These are phyloP conservation scores for Stenodema calcarata DNA, from an alignment of 2,888 invertebrate species.

Conservation along the genomic window DNA sequence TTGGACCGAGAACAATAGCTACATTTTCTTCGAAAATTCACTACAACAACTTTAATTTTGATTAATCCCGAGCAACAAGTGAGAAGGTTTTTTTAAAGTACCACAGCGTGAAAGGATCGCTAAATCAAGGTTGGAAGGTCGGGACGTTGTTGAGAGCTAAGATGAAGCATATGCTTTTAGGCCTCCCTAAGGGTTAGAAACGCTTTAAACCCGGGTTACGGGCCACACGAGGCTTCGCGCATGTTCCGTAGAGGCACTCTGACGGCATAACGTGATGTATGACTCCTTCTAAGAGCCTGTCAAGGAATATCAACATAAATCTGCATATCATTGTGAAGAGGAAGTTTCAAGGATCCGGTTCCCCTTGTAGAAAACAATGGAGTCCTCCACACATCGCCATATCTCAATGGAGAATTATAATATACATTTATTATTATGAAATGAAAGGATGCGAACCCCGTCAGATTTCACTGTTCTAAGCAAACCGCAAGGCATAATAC, in stretches of 20 bases:
- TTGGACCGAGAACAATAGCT: too few relatives aligned
- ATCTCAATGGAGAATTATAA: not conserved
- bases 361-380: not conserved
- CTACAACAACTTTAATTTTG: too few relatives aligned
- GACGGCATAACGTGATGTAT: not conserved
- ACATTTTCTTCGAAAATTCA: too few relatives aligned
- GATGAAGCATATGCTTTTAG: not conserved
- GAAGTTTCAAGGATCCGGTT: not conserved
- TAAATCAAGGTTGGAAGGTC: not conserved
- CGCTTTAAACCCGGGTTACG: not conserved
- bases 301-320: constrained; percentile 5
- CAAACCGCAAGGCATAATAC: too few relatives aligned
- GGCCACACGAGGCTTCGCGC: not conserved
- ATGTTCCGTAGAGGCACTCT: not conserved
- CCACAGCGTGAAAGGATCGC: too few relatives aligned
- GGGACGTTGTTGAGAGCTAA: not conserved
- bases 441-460: not conserved
- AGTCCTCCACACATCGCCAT: not conserved
- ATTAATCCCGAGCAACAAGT: too few relatives aligned
- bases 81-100: too few relatives aligned
- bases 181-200: not conserved
- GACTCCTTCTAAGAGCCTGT: constrained; percentile 8
- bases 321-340: not conserved
- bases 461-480: too few relatives aligned
- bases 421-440: not conserved